phyloP scores from a whole-genome alignment of 2,113 vertebrate species.

The Ifrita kowaldi region DNA sequence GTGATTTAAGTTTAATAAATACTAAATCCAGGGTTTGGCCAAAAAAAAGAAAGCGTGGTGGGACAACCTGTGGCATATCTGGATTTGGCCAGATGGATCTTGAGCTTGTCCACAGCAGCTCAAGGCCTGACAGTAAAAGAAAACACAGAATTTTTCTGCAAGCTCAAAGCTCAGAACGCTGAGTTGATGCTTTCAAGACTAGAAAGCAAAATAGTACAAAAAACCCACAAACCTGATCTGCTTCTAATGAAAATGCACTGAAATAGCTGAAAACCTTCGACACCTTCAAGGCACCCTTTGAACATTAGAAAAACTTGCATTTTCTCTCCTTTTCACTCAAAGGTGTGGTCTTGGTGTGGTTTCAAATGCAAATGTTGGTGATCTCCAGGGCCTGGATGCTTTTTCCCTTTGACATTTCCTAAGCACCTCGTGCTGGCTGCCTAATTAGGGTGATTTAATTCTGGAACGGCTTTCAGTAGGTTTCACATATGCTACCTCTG shows the following conservation, averaged over 20 bases:
- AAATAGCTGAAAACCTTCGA: not conserved
- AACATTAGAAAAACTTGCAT: not conserved
- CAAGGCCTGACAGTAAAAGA: not conserved
- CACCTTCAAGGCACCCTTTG: not conserved
- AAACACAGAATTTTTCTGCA: not conserved
- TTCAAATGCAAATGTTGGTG: not conserved
- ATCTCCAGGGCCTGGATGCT: not conserved
- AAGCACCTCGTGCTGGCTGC: not conserved
- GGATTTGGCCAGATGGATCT: not conserved
- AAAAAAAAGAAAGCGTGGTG: too few relatives aligned
- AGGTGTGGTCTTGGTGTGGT: not conserved
- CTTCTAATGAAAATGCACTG: not conserved
- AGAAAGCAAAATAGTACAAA: not conserved
- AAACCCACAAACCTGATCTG: not conserved
- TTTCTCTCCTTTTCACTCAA: not conserved
- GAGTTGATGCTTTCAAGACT: not conserved
- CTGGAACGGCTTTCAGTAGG: not conserved
- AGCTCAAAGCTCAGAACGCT: not conserved
- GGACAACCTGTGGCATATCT: not conserved
- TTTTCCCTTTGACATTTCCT: not conserved
- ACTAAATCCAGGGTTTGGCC: not conserved
- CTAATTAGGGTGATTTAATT: not conserved
- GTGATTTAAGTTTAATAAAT: not conserved
- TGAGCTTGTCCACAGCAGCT: not conserved
- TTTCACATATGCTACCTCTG: not conserved